Evolutionary conservation across 2,113 vertebrate species (phyloP).

Genomic region (Semnornis frantzii): DNA sequence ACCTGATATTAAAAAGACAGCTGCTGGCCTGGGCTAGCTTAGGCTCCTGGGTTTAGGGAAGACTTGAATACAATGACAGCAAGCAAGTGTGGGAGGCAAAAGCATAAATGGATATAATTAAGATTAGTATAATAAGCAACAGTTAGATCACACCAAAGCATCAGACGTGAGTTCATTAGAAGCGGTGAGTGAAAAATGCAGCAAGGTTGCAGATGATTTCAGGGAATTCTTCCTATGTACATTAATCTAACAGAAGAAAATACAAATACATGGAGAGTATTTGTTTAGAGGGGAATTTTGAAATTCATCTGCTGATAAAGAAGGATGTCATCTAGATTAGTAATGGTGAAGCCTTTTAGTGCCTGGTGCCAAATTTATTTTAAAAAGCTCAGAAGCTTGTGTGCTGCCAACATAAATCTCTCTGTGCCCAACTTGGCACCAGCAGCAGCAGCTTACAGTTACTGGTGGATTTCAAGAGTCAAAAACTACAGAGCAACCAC

Average conservation of each 20-base stretch:
- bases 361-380: constrained; percentile 13
- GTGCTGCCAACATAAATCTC: constrained; percentile 26
- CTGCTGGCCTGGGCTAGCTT: neutral
- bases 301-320: constrained; percentile 1
- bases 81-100: constrained; percentile 11
- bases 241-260: neutral
- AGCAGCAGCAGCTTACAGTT: neutral
- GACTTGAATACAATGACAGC: neutral
- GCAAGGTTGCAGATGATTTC: neutral
- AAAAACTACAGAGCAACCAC: neutral
- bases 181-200: neutral
- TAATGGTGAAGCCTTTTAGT: neutral
- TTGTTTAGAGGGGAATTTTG: constrained; percentile 21
- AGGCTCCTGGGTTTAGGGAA: neutral
- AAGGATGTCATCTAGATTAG: neutral
- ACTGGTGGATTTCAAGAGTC: neutral
- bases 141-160: neutral
- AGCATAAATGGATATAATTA: neutral
- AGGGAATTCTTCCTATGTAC: neutral
- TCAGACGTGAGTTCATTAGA: neutral
- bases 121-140: neutral
- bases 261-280: neutral
- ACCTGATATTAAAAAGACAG: neutral
- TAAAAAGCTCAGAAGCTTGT: neutral
- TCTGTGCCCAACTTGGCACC: neutral